These are phyloP conservation scores for Trachurus trachurus DNA, from an alignment of 2,797 vertebrate genomes.

Conservation along the genomic window DNA sequence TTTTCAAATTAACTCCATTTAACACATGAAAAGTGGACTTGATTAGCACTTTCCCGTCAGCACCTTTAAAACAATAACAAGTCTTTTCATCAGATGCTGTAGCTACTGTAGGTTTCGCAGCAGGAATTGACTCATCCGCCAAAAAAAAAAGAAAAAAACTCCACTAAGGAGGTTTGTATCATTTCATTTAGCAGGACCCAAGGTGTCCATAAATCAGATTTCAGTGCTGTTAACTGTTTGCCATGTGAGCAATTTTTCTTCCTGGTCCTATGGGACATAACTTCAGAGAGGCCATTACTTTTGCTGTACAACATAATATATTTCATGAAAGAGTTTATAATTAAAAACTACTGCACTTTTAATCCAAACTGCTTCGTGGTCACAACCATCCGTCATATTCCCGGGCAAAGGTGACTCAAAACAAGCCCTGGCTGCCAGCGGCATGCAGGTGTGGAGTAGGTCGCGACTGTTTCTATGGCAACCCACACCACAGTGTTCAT, in stretches of 20 bases:
- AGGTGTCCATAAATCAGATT: conserved; percentile 48
- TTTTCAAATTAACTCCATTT: conserved; percentile 43
- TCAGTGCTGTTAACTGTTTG: conserved; percentile 20
- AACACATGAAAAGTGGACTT: conserved; percentile 11
- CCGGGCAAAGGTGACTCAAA: conserved; percentile 32
- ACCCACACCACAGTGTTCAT: conserved; percentile 22
- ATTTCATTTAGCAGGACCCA: conserved; percentile 33
- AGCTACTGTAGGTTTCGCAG: not conserved
- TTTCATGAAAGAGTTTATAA: conserved; percentile 16
- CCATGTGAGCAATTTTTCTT: conserved; percentile 43
- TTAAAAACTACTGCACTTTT: conserved; percentile 23
- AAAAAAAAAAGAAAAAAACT: not conserved
- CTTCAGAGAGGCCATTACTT: conserved; percentile 40
- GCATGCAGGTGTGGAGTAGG: conserved; percentile 14
- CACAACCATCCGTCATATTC: not conserved
- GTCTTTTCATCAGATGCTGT: not conserved
- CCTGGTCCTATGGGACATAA: conserved; percentile 34
- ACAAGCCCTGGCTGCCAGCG: not conserved
- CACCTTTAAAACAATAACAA: conserved; percentile 29
- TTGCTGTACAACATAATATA: not conserved
- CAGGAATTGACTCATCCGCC: not conserved
- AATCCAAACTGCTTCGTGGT: conserved; percentile 14
- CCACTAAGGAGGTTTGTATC: conserved; percentile 22
- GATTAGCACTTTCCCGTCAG: conserved; percentile 8
- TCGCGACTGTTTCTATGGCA: conserved; percentile 64